Base-by-base conservation (phyloP, 1,140 invertebrate genomes). In the Neomicropteryx cornuta region DNA sequence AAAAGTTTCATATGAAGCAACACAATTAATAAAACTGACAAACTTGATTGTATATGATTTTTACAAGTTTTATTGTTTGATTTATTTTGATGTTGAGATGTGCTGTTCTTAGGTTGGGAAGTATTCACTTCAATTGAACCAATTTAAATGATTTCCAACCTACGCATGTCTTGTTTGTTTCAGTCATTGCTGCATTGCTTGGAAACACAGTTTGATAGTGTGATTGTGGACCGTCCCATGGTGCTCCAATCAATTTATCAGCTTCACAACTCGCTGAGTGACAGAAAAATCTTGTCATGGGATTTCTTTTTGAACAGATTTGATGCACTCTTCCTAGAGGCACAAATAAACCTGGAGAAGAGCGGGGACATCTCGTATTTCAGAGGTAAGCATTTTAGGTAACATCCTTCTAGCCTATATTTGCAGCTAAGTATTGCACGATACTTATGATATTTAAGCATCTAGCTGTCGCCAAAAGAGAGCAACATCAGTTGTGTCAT, bases 221-320 rank as follows among this genome's bases (percentile, higher is more conserved):
- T 98, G 31, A 94, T 97, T 38, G 79, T 92, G 22, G 97, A 99
- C 60, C 75, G 97, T 21, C 91, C 94, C 1, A 87, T 99, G 76
- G 91, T 99, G 20, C 74, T 99, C n/a, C 91, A 97, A 60, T 85
- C 88, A 0, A 73, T 99, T 13, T 92, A 94, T 63, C 88, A 97
- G 55, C 71, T 99, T 2, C 87, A 94, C 52, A 96, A 94, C 55
- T 84, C 88, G 4, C 72, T 99, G 2, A 86, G 83, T 42, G 89
- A 97, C 55, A 71, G 92, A 24, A 79, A 81, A 45, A 88, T 98
- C 42, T 71, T 99, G 5, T 81, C 81, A 1, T 99, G 96, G 95
- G 92, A 98, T 40, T 99, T 99, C 68, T 99, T 99, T 58, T 71
- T 97, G 3, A 93, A 93, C 60, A 76, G 95, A 32, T 98, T 99